Evolutionary conservation across 2,888 invertebrate species (phyloP), one percentile per base, ranked within the genome.

Genomic region (Busseola fusca): DNA sequence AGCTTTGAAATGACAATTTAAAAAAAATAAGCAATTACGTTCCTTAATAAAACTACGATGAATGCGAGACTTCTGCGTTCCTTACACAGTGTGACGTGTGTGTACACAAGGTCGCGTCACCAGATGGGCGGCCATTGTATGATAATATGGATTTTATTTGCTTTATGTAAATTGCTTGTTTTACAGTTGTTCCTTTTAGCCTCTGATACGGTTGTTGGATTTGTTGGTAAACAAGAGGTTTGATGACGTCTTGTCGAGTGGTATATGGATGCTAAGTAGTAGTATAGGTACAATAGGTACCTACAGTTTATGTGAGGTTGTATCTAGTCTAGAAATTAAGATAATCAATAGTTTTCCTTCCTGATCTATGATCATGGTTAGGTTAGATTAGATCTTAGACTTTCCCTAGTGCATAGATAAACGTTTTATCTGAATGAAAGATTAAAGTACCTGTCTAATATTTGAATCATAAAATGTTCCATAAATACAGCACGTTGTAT

Each of bases 131-230:
- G 40, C 34, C 18, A n/a, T 34, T 56, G n/a, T 40, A 60, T 40
- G 48, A 50, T 60, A 30, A 69, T 27, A 50, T 60, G n/a, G 18
- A 76, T 62, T 56, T 73, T 69, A 30, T 73, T 70, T 60, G 40
- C 27, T 48, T 65, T 21, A 60, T 56, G n/a, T 56, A 56, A 27
- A 70, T 50, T 50, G 12, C 30, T 34, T n/a, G 34, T 58, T 72
- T 54, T n/a, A 42, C 25, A 69, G 34, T 45, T 60, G 60, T 77
- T 69, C 37, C n/a, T 69, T 30, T 16, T 42, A 64, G 57, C 9
- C 4, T 7, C 14, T 52, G 42, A 30, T 30, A 37, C 45, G 27
- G 21, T 76, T 66, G 27, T 45, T 76, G n/a, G 21, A 21, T 9
- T 59, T 75, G 34, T 45, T 76, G 37, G 21, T 67, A 40, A 50